Conservation (phyloP, 2,113 vertebrate genomes). For the Serilophus lunatus region DNA sequence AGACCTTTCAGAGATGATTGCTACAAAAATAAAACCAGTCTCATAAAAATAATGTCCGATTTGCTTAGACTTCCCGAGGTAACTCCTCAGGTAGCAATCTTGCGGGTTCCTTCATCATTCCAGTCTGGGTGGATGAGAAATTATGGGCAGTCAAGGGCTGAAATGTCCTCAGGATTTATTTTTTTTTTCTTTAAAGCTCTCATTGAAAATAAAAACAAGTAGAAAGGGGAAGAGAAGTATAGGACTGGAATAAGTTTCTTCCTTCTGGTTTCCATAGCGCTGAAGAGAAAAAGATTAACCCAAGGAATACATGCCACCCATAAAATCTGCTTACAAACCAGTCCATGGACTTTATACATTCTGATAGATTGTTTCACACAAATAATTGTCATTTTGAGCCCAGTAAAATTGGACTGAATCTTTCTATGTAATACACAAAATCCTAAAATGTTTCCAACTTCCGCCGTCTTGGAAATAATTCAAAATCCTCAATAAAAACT, state of each 20-base stretch:
- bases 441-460: background rate
- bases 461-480: background rate
- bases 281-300: background rate
- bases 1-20: background rate
- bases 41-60: background rate
- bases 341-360: accelerated
- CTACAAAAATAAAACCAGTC: background rate
- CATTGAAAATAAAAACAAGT: background rate
- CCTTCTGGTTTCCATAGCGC: background rate
- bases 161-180: background rate
- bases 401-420: background rate
- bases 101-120: background rate
- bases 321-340: background rate
- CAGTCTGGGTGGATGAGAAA: background rate
- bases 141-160: background rate
- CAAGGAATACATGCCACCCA: background rate
- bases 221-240: background rate
- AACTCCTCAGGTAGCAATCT: background rate
- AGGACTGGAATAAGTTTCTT: background rate
- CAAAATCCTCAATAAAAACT: background rate
- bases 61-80: background rate
- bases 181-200: accelerated
- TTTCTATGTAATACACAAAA: background rate
- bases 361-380: background rate
- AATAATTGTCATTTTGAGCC: background rate